Percentiles rank a stretch among this genome's conserved stretches.
Conservation (phyloP, 2,888 invertebrate genomes). For the Heteropelma amictum region DNA sequence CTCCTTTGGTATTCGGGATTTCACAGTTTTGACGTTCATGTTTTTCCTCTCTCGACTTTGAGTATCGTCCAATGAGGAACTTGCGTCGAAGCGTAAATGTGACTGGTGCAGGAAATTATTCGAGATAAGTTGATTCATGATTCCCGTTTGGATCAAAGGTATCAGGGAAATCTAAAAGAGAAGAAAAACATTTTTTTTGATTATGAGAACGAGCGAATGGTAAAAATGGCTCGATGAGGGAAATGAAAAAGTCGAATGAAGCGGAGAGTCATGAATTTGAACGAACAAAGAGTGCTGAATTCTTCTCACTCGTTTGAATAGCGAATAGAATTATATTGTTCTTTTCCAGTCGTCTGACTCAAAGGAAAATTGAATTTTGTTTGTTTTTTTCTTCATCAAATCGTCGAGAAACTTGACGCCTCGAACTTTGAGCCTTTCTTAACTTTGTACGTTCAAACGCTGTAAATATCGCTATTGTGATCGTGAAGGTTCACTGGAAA, state of each 20-base stretch:
- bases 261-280: slow-evolving; percentile 66
- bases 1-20: neutral
- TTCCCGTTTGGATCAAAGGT: slow-evolving; percentile 13
- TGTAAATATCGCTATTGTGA: slow-evolving; percentile 55
- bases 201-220: neutral
- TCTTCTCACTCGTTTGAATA: too few species aligned
- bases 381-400: slow-evolving; percentile 60
- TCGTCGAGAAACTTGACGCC: slow-evolving; percentile 43
- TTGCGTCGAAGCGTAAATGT: slow-evolving; percentile 54
- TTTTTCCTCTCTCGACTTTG: neutral
- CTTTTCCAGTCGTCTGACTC: too few species aligned
- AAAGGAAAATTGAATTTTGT: too few species aligned
- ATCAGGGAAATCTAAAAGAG: neutral
- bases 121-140: slow-evolving; percentile 33
- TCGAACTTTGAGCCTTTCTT: slow-evolving; percentile 59
- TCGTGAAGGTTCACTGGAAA: slow-evolving; percentile 40
- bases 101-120: slow-evolving; percentile 58
- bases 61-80: slow-evolving; percentile 29
- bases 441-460: slow-evolving; percentile 69
- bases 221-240: slow-evolving; percentile 47
- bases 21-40: too few species aligned
- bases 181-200: neutral
- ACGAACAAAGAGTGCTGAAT: slow-evolving; percentile 43
- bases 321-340: too few species aligned
- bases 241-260: slow-evolving; percentile 58